Percentiles rank a stretch among this genome's conserved stretches.
Conservation (phyloP, 1,140 invertebrate species). For the Octopus sinensis region DNA sequence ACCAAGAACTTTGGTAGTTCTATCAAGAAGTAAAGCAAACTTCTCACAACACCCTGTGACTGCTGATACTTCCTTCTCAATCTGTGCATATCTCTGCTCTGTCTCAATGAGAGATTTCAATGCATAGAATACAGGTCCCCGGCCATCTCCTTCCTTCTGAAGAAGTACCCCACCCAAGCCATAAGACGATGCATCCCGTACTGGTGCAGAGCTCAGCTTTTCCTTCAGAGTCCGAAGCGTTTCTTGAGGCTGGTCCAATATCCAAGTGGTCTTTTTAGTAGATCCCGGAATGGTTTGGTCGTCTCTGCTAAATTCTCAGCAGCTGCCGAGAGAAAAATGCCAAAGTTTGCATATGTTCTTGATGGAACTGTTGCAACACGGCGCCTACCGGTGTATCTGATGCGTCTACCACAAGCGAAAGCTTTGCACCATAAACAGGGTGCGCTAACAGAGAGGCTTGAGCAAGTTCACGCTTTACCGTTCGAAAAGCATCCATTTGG, state of each 20-base stretch:
- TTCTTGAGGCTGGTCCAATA: slow-evolving; percentile 21
- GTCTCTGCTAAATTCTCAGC: slow-evolving; percentile 21
- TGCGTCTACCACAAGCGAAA: too few species aligned
- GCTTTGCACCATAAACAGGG: too few species aligned
- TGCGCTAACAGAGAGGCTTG: too few species aligned
- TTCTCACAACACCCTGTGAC: not conserved
- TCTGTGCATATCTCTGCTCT: slow-evolving; percentile 14
- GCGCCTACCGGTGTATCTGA: too few species aligned
- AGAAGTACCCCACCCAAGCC: not conserved
- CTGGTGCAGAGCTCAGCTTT: slow-evolving; percentile 16
- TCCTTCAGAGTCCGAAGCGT: not conserved
- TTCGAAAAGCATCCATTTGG: too few species aligned
- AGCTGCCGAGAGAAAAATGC: too few species aligned
- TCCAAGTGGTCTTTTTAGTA: slow-evolving; percentile 27
- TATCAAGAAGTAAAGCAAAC: not conserved
- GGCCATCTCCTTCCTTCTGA: not conserved
- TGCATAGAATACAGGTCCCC: slow-evolving; percentile 17
- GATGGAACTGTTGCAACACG: too few species aligned
- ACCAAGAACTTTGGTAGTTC: not conserved
- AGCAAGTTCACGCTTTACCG: too few species aligned
- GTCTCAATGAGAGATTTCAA: slow-evolving; percentile 11
- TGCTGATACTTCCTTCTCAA: not conserved
- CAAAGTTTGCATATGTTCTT: too few species aligned
- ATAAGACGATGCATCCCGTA: slow-evolving; percentile 13
- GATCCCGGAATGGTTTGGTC: slow-evolving; percentile 22